A percentile compares a stretch with the other conserved stretches of the same genome.
Conservation (phyloP, 2,113 vertebrate genomes). For the Centropus unirufus region DNA sequence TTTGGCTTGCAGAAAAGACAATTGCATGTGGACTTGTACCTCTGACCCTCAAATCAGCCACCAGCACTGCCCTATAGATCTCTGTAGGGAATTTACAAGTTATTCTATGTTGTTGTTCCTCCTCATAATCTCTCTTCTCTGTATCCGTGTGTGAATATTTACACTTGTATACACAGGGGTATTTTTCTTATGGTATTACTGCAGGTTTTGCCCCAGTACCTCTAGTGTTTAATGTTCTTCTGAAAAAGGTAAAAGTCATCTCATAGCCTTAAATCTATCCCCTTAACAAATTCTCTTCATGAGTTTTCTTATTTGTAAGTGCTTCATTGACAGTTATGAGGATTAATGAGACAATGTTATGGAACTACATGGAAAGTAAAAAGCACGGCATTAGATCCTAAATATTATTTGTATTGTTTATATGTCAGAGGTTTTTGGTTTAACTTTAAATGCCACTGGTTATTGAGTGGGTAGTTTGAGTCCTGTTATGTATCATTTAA, state of each 20-base stretch:
- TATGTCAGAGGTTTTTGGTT: not conserved
- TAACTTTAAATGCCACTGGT: not conserved
- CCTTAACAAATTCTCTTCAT: not conserved
- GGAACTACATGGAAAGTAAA: not conserved
- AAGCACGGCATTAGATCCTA: not conserved
- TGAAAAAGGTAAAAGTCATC: not conserved
- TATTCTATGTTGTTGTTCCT: not conserved
- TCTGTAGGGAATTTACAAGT: not conserved
- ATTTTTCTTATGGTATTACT: not conserved
- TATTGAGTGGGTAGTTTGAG: not conserved
- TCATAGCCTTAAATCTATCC: not conserved
- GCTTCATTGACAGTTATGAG: not conserved
- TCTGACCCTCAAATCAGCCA: not conserved
- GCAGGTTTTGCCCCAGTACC: not conserved
- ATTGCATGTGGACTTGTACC: not conserved
- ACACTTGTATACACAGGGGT: rapidly evolving
- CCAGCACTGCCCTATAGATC: not conserved
- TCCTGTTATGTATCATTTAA: not conserved
- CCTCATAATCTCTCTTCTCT: not conserved
- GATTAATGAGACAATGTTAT: not conserved
- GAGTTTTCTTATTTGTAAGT: not conserved
- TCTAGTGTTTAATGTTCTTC: not conserved
- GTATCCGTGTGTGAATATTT: not conserved
- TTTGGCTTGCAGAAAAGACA: not conserved
- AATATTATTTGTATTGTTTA: not conserved